Evolutionary conservation across 2,113 vertebrate genomes (phyloP), one percentile per base, ranked within the genome.

Genomic region (Reinhardtius hippoglossoides): DNA sequence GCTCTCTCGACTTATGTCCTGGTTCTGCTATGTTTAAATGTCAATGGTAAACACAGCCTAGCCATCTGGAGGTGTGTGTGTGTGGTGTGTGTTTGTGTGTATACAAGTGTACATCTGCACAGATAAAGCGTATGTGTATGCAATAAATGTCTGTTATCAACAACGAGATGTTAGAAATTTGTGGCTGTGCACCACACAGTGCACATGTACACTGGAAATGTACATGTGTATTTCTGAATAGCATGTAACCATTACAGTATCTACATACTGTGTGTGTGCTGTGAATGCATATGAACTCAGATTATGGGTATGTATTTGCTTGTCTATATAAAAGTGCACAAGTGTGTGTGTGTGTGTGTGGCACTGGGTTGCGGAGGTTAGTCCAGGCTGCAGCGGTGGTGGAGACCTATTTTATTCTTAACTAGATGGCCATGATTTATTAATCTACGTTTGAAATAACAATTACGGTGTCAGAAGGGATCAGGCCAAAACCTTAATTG

Each of bases 381-480:
- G 92, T 46, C 82, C 24, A 58, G 81, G 88, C 74, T 78, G 74
- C 80, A 87, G 82, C 87, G 62, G 87, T 80, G 82, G 80, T 86
- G 71, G 84, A 94, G 94, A 94, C 93, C 95, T 91, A 93, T 96
- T 96, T 98, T 95, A 96, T 96, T 96, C 95, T 95, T 95, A 96
- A 96, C 94, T 96, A 96, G 93, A 92, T 87, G 89, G 92, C 92
- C 93, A 96, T 97, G 93, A 96, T 96, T 97, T 97, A 97, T 97
- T 97, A 94, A 97, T 96, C 93, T 93, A 89, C 91, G 94, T 97
- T 96, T 96, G 94, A 96, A 97, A 97, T 96, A 96, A 97, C 96
- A 97, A 96, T 96, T 96, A 96, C 94, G 81, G 84, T 95, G 94
- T 94, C 92, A 93, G 94, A 94, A 95, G 93, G 91, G 95, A 95